A percentile compares a stretch with the other conserved stretches of the same genome.
These are phyloP conservation scores for Falco punctatus DNA, from an alignment of 2,113 vertebrate genomes.

Conservation along the genomic window DNA sequence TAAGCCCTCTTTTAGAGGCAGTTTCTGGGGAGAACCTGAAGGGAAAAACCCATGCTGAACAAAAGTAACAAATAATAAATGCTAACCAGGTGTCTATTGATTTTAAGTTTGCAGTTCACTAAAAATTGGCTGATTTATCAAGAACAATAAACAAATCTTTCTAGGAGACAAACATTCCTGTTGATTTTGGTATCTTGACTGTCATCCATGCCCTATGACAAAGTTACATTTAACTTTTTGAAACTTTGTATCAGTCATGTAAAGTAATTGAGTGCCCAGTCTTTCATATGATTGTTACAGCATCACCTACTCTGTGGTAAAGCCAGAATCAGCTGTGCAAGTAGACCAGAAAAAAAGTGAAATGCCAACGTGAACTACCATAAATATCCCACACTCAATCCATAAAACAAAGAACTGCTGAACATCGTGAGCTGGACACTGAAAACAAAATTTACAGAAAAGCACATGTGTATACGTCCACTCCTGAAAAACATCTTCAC, in stretches of 20 bases:
- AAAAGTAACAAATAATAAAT: background rate
- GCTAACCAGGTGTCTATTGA: background rate
- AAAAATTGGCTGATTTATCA: background rate
- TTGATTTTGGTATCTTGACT: background rate
- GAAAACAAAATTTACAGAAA: background rate
- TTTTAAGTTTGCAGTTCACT: background rate
- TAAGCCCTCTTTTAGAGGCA: constrained; percentile 95
- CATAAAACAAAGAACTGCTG: background rate
- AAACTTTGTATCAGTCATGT: background rate
- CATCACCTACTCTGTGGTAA: background rate
- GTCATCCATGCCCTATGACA: background rate
- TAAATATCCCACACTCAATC: background rate
- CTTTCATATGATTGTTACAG: background rate
- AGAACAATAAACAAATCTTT: background rate
- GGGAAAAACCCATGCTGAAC: constrained; percentile 14
- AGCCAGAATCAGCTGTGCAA: background rate
- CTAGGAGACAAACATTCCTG: background rate
- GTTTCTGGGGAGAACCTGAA: constrained; percentile 96
- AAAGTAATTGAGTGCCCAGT: background rate
- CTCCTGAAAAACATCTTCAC: background rate
- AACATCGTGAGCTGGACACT: background rate
- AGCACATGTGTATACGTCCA: rapidly evolving
- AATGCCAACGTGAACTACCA: background rate
- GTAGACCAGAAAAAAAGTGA: background rate
- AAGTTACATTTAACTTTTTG: background rate